Evolutionary conservation across 2,888 invertebrate species (phyloP).

Genomic region (Drosophila basisetae): DNA sequence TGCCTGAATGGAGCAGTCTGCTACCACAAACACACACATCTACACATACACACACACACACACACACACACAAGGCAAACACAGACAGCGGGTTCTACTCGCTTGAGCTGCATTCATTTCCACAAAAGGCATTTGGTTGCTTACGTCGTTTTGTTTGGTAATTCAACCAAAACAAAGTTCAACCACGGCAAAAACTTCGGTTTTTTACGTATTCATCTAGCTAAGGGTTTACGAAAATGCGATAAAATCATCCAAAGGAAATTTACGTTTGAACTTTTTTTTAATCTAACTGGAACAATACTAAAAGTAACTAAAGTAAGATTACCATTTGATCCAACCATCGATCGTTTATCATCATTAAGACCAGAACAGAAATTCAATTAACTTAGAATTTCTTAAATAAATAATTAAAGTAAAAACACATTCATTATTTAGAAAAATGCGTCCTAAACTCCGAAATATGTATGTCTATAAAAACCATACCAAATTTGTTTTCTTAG

Average conservation of each 20-base stretch:
- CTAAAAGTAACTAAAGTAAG: not conserved
- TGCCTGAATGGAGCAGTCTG: constrained; percentile 14
- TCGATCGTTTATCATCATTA: not conserved
- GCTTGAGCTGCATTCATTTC: constrained; percentile 17
- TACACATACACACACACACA: not conserved
- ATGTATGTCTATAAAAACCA: not conserved
- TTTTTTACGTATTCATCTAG: not conserved
- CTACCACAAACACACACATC: not conserved
- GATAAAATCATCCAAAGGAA: not conserved
- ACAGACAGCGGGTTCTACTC: not conserved
- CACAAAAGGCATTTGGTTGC: constrained; percentile 19
- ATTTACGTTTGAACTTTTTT: not conserved
- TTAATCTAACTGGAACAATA: not conserved
- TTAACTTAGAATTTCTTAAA: not conserved
- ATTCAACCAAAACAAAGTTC: constrained; percentile 6
- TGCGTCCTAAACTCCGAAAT: not conserved
- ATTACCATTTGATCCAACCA: not conserved
- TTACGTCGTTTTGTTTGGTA: constrained; percentile 3
- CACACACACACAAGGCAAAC: constrained; percentile 1
- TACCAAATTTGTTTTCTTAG: not conserved
- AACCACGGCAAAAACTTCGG: not conserved
- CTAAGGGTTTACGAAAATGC: not conserved
- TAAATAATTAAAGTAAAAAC: not conserved
- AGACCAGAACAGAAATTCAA: not conserved
- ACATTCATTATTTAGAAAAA: not conserved